These are phyloP conservation scores for Diplosoma virens DNA, from an alignment of 23 tunicate genomes.

Conservation along the genomic window DNA sequence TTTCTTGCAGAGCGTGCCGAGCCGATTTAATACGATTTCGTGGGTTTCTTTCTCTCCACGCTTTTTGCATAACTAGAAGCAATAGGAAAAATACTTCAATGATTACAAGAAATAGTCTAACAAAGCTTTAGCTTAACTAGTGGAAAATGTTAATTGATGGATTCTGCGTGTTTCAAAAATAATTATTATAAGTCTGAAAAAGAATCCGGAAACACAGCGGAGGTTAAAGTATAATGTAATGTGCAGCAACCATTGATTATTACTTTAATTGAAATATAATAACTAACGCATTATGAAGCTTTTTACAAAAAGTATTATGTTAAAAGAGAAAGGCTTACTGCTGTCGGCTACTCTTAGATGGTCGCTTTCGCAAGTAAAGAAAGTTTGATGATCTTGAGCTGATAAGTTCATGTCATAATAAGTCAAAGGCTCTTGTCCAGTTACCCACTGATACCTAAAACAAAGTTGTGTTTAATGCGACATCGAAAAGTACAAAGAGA, in stretches of 20 bases:
- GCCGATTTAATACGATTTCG: constrained; percentile 75
- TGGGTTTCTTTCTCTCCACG: constrained; percentile 89
- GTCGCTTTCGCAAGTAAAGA: constrained; percentile 88
- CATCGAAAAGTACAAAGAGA: background rate
- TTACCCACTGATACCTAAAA: constrained; percentile 82
- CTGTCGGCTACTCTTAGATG: constrained; percentile 66
- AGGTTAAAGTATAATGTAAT: no score
- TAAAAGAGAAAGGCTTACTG: constrained; percentile 44
- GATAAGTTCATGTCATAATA: constrained; percentile 93
- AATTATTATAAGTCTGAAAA: no score
- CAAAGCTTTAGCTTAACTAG: no score
- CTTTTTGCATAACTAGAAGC: constrained; percentile 82
- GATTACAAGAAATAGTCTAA: no score
- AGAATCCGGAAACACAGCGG: no score
- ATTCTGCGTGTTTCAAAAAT: no score
- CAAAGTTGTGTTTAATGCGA: background rate
- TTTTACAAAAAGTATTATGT: no score
- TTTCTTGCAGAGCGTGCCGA: constrained; percentile 59
- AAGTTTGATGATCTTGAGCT: constrained; percentile 97
- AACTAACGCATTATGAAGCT: no score
- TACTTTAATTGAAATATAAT: no score
- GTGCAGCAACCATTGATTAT: no score
- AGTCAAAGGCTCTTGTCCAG: constrained; percentile 83
- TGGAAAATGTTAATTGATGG: no score
- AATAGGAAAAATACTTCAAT: no score